Evolutionary conservation across 2,888 invertebrate genomes (phyloP), one percentile per base, ranked within the genome.

Genomic region (Tetanocera ferruginea): DNA sequence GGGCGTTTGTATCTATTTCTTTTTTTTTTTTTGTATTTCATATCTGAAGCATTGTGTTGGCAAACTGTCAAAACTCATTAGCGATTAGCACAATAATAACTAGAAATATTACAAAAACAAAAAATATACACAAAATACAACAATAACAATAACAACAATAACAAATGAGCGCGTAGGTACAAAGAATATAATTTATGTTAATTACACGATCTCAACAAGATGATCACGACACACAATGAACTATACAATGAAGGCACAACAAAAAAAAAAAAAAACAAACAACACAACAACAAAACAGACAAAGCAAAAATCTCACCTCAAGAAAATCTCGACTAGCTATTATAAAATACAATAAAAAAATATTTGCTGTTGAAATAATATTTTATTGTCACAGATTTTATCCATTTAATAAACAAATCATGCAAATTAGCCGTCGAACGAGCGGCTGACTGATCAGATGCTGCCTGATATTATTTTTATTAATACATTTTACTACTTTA

Each of bases 121-220:
- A 23, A 23, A 55, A 55, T 19, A 23, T 19, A 55, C 49, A 19
- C 1, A 55, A 4, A 19, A 55, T 14, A 19, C 1, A 52, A 23
- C 19, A 19, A 14, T 5, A 55, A 55, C 23, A 55, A 23, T 69
- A 76, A 57, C 69, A 69, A 57, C 60, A 69, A 76, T 55, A 55
- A 69, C 66, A 76, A 66, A 76, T 31, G 55, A 37, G 37, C 19
- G 72, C 57, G 25, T 37, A 60, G 49, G 49, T 17, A 62, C 62
- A 62, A 23, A 71, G n/a, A 67, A 71, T 57, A 79, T 80, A 82
- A 85, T 82, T 80, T 84, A 85, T 86, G 86, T 70, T 85, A 80
- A 85, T 85, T 80, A 80, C 74, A 62, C 43, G 66, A 72, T 28
- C 66, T 37, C 66, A 67, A 69, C 74, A 69, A 80, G 81, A 77